phyloP scores from a whole-genome alignment of 2,797 vertebrate species.

The Mergus octosetaceus region DNA sequence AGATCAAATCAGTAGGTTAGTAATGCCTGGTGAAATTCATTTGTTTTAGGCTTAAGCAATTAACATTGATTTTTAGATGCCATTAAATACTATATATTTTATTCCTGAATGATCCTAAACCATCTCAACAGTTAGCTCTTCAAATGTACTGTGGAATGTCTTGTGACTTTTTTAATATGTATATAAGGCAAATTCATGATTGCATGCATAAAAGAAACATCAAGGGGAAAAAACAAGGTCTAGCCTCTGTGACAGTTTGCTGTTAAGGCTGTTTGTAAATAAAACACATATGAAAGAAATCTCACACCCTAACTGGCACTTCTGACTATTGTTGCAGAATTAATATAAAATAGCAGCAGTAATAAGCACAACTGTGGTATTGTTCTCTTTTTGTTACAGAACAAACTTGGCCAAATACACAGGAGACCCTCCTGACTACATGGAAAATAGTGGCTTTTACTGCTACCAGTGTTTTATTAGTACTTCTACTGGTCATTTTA shows the following conservation, averaged over 20 bases:
- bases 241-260: background rate
- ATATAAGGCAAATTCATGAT: background rate
- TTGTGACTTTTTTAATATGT: background rate
- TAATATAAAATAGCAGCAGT: background rate
- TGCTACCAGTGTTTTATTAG: conserved; percentile 85
- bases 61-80: background rate
- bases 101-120: background rate
- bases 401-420: conserved; percentile 82
- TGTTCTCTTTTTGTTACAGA: conserved; percentile 72
- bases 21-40: background rate
- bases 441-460: conserved; percentile 90
- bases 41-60: background rate
- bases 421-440: conserved; percentile 85
- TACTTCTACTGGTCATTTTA: conserved; percentile 85
- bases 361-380: background rate
- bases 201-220: background rate
- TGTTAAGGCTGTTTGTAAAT: background rate
- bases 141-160: background rate
- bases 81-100: background rate
- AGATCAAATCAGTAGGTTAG: background rate
- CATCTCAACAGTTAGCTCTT: background rate
- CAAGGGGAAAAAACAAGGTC: background rate
- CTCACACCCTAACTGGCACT: background rate
- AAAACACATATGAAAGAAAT: background rate
- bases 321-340: background rate